phyloP scores from a whole-genome alignment of 2,113 vertebrate species.

The Riparia riparia region DNA sequence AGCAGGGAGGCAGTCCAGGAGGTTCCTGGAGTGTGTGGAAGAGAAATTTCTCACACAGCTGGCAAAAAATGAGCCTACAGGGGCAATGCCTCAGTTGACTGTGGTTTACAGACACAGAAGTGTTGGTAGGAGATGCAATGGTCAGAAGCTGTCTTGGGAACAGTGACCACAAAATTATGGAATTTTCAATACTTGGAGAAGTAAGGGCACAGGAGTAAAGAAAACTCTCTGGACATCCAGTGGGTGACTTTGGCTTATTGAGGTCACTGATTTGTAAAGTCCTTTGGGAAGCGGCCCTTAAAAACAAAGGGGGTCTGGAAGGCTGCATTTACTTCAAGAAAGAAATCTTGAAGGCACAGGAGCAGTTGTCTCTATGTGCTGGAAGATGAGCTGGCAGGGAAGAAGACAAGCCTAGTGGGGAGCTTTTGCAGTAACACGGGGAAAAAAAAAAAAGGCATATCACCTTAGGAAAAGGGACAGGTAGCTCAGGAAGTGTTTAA shows the following conservation, averaged over 20 bases:
- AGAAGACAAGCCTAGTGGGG: background rate
- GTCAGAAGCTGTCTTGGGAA: background rate
- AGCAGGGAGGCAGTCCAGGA: background rate
- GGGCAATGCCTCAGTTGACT: background rate
- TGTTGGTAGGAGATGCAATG: background rate
- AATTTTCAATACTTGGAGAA: background rate
- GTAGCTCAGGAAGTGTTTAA: background rate
- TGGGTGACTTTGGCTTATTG: background rate
- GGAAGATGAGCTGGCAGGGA: background rate
- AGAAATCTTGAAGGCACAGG: accelerated
- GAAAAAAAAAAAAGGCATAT: background rate
- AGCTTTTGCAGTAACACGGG: background rate
- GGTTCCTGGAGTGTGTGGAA: background rate
- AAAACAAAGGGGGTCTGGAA: background rate
- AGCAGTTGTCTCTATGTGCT: background rate
- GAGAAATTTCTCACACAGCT: background rate
- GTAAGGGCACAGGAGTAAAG: accelerated
- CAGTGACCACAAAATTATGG: background rate
- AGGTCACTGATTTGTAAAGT: background rate
- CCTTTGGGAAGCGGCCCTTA: background rate
- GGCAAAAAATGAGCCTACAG: background rate
- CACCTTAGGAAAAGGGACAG: background rate
- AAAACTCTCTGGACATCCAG: background rate
- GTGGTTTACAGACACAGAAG: background rate
- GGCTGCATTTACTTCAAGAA: background rate